These are phyloP conservation scores for Naso thynnoides DNA, from an alignment of 2,797 vertebrate species.

Conservation along the genomic window DNA sequence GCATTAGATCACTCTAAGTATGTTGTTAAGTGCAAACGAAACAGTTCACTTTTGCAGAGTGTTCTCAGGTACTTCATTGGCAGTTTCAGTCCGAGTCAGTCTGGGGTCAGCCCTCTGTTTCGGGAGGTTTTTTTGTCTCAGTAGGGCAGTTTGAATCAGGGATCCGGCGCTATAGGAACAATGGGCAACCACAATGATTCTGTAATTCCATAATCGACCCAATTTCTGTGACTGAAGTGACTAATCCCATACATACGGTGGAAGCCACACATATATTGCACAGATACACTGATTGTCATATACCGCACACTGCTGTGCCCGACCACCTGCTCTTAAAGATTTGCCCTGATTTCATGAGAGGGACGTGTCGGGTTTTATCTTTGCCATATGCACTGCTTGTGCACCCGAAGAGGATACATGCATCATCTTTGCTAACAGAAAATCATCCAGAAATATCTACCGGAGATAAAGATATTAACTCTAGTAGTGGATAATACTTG, in stretches of 20 bases:
- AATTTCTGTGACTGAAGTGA: constrained; percentile 29
- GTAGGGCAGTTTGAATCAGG: neutral
- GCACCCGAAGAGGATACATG: neutral
- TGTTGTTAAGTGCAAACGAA: neutral
- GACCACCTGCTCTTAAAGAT: constrained; percentile 59
- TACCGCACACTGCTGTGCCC: constrained; percentile 3
- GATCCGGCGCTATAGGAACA: constrained; percentile 51
- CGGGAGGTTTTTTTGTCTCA: constrained; percentile 22
- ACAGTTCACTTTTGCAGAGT: no score
- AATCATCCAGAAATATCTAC: neutral
- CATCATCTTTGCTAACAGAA: neutral
- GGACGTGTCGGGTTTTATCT: neutral
- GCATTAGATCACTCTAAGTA: neutral
- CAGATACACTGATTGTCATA: constrained; percentile 39
- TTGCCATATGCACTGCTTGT: neutral
- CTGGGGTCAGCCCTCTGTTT: constrained; percentile 2
- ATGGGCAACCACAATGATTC: constrained; percentile 45
- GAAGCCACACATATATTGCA: constrained; percentile 45
- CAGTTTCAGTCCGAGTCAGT: neutral
- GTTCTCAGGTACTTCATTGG: neutral
- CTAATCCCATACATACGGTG: constrained; percentile 68
- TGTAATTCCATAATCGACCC: constrained; percentile 53
- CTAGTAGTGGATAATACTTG: neutral
- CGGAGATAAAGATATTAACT: neutral
- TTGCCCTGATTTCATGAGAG: constrained; percentile 37